These are phyloP conservation scores for Hybognathus amarus DNA, from an alignment of 2,797 vertebrate species.

Conservation along the genomic window DNA sequence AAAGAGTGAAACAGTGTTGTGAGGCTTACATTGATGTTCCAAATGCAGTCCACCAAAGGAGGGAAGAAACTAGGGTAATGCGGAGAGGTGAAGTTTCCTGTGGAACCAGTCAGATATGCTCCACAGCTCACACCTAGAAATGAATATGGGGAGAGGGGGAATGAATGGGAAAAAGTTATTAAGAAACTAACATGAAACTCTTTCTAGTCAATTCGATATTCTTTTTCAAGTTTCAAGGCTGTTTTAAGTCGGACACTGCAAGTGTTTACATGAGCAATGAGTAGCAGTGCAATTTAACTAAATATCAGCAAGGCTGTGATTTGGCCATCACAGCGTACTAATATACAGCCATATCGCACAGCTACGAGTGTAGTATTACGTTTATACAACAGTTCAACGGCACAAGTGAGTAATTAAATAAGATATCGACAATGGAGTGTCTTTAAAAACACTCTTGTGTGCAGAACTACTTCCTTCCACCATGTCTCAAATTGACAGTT, in stretches of 20 bases:
- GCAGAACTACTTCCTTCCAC: no score
- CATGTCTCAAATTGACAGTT: no score
- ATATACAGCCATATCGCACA: no score
- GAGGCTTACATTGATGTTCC: slow-evolving; percentile 77
- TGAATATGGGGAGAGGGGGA: not conserved
- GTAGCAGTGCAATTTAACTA: no score
- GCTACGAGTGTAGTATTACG: no score
- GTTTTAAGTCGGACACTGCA: not conserved
- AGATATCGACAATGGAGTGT: no score
- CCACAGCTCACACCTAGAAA: slow-evolving; percentile 70
- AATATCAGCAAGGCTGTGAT: no score
- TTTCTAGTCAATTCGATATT: not conserved
- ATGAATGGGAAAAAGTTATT: not conserved
- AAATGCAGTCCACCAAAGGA: slow-evolving; percentile 74
- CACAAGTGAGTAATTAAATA: no score
- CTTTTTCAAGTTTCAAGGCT: not conserved
- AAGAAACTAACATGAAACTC: not conserved
- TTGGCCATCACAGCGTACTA: no score
- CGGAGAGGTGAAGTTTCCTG: slow-evolving; percentile 74
- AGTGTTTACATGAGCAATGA: not conserved
- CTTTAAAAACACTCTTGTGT: no score
- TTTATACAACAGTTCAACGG: no score
- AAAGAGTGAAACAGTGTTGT: not conserved
- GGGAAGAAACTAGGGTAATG: slow-evolving; percentile 80
- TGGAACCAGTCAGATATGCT: slow-evolving; percentile 33